Evolutionary conservation across 2,888 invertebrate genomes (phyloP).

Genomic region (Kuschelorhynchus macadamiae): DNA sequence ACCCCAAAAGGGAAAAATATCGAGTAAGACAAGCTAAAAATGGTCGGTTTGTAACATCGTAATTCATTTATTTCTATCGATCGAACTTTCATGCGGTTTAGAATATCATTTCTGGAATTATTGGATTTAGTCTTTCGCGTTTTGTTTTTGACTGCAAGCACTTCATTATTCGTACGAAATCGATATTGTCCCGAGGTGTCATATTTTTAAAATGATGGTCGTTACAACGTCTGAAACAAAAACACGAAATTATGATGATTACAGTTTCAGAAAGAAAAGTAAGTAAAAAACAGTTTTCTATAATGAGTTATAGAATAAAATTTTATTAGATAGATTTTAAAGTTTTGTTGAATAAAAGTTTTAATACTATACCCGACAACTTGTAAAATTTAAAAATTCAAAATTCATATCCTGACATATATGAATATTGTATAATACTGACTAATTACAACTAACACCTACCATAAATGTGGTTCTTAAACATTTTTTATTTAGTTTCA

Average conservation of each 20-base stretch:
- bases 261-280: slow-evolving; percentile 5
- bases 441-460: too few relatives aligned
- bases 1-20: slow-evolving; percentile 41
- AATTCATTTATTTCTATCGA: slow-evolving; percentile 45
- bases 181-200: neutral
- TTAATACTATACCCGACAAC: too few relatives aligned
- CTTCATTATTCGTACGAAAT: neutral
- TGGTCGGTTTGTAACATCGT: slow-evolving; percentile 41
- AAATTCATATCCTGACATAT: too few relatives aligned
- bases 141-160: slow-evolving; percentile 17
- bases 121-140: slow-evolving; percentile 27
- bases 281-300: slow-evolving; percentile 10
- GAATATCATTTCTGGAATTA: slow-evolving; percentile 25
- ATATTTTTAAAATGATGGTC: slow-evolving; percentile 37
- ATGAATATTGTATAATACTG: too few relatives aligned
- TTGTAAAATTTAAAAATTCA: too few relatives aligned
- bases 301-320: too few relatives aligned
- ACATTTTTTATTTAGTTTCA: too few relatives aligned
- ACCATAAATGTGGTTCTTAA: too few relatives aligned
- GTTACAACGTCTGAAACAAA: slow-evolving; percentile 42
- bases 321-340: too few relatives aligned
- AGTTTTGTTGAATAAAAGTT: too few relatives aligned
- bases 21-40: slow-evolving; percentile 31
- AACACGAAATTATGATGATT: neutral
- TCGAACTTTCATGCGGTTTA: slow-evolving; percentile 20